Percentiles rank a stretch among this genome's conserved stretches.
phyloP scores from a whole-genome alignment of 2,113 vertebrate species.

The Eurypyga helias region DNA sequence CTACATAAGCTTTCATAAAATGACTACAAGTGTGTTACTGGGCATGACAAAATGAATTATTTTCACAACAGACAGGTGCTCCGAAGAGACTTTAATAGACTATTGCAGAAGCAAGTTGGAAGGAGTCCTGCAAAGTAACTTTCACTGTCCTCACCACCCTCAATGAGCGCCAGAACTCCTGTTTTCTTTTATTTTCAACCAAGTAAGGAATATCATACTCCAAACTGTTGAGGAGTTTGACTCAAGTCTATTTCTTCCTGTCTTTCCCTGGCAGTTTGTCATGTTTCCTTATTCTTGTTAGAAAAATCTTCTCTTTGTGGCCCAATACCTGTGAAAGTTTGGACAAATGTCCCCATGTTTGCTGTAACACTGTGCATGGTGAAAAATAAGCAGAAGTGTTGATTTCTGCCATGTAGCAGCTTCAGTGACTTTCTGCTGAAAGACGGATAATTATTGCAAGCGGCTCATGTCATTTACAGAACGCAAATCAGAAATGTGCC shows the following conservation, averaged over 20 bases:
- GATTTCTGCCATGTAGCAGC: rapidly evolving
- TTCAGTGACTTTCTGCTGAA: neutral
- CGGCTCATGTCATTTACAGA: neutral
- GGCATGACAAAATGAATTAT: conserved; percentile 69
- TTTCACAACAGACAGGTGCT: conserved; percentile 51
- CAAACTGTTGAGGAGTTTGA: neutral
- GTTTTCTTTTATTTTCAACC: neutral
- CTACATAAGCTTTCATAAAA: conserved; percentile 61
- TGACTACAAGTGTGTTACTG: conserved; percentile 37
- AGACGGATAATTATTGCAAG: neutral
- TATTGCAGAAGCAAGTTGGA: conserved; percentile 1
- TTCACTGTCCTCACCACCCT: neutral
- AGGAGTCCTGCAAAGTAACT: conserved; percentile 1
- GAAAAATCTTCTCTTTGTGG: neutral
- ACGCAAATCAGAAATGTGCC: neutral
- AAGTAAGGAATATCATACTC: neutral
- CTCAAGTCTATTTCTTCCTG: neutral
- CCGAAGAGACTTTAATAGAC: conserved; percentile 48
- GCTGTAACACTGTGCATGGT: rapidly evolving
- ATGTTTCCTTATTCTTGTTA: neutral
- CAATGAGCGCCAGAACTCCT: neutral
- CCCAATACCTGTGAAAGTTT: neutral
- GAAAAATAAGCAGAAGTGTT: neutral
- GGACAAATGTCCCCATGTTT: neutral
- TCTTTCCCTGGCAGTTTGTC: neutral